A percentile compares a stretch with the other conserved stretches of the same genome.
Conservation (phyloP, 2,888 invertebrate genomes). For the Axea sp. region DNA sequence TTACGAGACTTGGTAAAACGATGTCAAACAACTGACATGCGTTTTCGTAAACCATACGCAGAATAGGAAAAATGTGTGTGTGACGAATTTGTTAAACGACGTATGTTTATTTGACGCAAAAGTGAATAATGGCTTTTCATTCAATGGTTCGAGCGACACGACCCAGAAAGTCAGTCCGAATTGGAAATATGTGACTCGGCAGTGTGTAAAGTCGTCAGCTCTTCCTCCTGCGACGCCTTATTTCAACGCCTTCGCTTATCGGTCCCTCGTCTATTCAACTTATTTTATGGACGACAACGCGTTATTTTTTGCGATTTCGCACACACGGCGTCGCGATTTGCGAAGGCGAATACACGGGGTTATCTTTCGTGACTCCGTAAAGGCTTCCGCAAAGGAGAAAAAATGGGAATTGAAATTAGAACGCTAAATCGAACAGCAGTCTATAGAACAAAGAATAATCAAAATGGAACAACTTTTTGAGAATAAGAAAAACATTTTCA, state of each 20-base stretch:
- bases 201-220: slow-evolving; percentile 73
- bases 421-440: slow-evolving; percentile 4
- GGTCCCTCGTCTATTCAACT: slow-evolving; percentile 14
- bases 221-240: slow-evolving; percentile 52
- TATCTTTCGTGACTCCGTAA: slow-evolving; percentile 15
- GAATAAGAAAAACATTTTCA: too few species aligned
- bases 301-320: slow-evolving; percentile 55
- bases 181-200: slow-evolving; percentile 75
- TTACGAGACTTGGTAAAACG: too few species aligned
- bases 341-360: slow-evolving; percentile 23
- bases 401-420: slow-evolving; percentile 31
- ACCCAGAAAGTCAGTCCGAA: slow-evolving; percentile 69
- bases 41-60: slow-evolving; percentile 16
- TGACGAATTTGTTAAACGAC: slow-evolving; percentile 31
- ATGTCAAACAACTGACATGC: slow-evolving; percentile 10
- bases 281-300: slow-evolving; percentile 39
- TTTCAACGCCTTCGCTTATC: slow-evolving; percentile 27
- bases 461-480: too few species aligned
- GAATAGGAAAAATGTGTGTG: slow-evolving; percentile 1
- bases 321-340: slow-evolving; percentile 46
- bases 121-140: slow-evolving; percentile 75
- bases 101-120: slow-evolving; percentile 55
- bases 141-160: slow-evolving; percentile 65
- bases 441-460: too few species aligned
- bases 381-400: slow-evolving; percentile 24